phyloP scores from a whole-genome alignment of 2,113 vertebrate species.

The Centropristis striata region DNA sequence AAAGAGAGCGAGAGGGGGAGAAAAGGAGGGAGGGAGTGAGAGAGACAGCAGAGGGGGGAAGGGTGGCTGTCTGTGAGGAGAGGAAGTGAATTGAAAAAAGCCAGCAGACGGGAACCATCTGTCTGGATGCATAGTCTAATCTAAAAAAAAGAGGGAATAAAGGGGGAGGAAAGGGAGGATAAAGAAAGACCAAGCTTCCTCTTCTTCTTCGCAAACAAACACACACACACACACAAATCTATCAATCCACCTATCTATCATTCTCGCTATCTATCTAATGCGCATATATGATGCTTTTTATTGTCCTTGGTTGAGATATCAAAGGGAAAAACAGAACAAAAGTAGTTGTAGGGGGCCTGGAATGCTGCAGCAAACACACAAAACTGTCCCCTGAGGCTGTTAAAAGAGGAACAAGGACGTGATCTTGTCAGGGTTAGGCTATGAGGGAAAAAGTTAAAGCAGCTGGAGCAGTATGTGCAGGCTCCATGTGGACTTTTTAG shows the following conservation, averaged over 20 bases:
- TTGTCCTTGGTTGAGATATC: constrained; percentile 60
- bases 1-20: constrained; percentile 68
- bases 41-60: constrained; percentile 64
- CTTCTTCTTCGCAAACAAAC: constrained; percentile 39
- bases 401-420: constrained; percentile 61
- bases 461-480: not conserved
- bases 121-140: constrained; percentile 90
- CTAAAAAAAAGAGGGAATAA: constrained; percentile 65
- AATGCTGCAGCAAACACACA: constrained; percentile 63
- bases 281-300: constrained; percentile 48
- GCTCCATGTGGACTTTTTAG: not conserved
- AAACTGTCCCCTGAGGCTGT: constrained; percentile 53
- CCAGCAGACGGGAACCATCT: constrained; percentile 98
- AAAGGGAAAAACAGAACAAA: constrained; percentile 66
- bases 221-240: not conserved
- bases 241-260: constrained; percentile 16
- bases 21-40: constrained; percentile 74
- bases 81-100: constrained; percentile 95
- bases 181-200: constrained; percentile 47
- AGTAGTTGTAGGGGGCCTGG: constrained; percentile 59
- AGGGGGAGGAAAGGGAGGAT: constrained; percentile 47
- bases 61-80: constrained; percentile 86
- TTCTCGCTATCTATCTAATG: constrained; percentile 37
- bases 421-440: constrained; percentile 59
- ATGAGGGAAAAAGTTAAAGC: constrained; percentile 24